Conservation (phyloP, 2,888 invertebrate species). For the Fragum sueziense region DNA sequence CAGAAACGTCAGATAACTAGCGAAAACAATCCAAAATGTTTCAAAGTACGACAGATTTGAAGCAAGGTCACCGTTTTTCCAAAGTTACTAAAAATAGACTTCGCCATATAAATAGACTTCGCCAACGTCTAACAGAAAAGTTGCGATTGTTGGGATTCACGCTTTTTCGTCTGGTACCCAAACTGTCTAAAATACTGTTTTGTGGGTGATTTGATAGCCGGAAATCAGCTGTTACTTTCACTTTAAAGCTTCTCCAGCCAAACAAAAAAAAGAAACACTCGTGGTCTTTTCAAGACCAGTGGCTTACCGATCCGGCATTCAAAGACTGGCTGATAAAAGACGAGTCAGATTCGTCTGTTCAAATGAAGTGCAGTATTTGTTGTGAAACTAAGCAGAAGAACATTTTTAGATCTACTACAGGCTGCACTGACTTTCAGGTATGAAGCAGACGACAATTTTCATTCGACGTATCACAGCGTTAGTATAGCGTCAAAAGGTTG, state of each 20-base stretch:
- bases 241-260: not conserved
- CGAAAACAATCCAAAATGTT: not conserved
- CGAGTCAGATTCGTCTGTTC: not conserved
- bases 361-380: conserved; percentile 7
- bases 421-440: conserved; percentile 6
- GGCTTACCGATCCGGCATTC: not conserved
- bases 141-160: conserved; percentile 4
- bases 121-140: conserved; percentile 4
- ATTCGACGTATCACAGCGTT: not conserved
- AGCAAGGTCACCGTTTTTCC: not conserved
- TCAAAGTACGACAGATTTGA: not conserved
- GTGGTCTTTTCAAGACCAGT: not conserved
- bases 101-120: conserved; percentile 4
- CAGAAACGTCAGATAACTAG: not conserved
- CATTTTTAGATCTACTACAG: conserved; percentile 9
- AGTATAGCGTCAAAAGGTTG: not conserved
- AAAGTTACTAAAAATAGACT: not conserved
- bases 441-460: not conserved
- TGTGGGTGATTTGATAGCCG: not conserved
- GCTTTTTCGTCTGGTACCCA: not conserved
- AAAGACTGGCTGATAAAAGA: conserved; percentile 14
- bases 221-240: not conserved
- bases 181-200: not conserved
- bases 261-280: conserved; percentile 7
- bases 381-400: not conserved